Base-by-base conservation (phyloP, 2,797 vertebrate species). In the Corythornis leucogaster region DNA sequence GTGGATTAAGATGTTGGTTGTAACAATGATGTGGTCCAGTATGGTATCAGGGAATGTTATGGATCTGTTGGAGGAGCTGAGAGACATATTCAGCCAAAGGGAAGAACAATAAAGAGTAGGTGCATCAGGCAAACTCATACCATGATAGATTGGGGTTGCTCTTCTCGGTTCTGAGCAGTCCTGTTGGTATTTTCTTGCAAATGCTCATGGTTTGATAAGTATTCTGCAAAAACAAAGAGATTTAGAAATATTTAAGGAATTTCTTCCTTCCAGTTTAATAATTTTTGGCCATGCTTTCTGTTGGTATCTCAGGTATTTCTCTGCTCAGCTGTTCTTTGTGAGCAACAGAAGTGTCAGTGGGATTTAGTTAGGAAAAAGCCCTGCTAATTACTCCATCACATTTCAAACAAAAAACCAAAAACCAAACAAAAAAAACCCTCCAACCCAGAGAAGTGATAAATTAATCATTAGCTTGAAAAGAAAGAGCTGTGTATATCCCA, bases 401-500 rank as follows among this genome's bases (percentile, higher is more conserved):
- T 31, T 51, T 4, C 4, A 5, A 3, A 19, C 35, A 28, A 19
- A 2, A 25, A 9, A 15, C 2, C 30, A 45, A 24, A 28, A 25
- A 8, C n/a, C 25, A 58, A 30, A 19, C 15, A 2, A 38, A 38
- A 38, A 38, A 38, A 38, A 38, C 13, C 33, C 33, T 8, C 13
- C 33, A 31, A 4, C 4, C 20, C 24, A 31, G n/a, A 71, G 80
- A 78, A 66, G 67, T 75, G 89, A 74, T 78, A 79, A 76, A 90
- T 88, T 51, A 89, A 89, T 58, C 73, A 64, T 70, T 64, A 82
- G 6, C 75, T 55, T 63, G 63, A 55, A 81, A 81, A 91, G 70
- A 75, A 69, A 62, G 63, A 53, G 48, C 59, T 4, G 48, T 2
- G 0, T 48, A 6, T 31, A 15, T 73, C 73, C 66, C 19, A 8